Percentiles rank a stretch among this genome's conserved stretches.
These are phyloP conservation scores for Ammodytes dubius DNA, from an alignment of 2,113 vertebrate species.

Conservation along the genomic window DNA sequence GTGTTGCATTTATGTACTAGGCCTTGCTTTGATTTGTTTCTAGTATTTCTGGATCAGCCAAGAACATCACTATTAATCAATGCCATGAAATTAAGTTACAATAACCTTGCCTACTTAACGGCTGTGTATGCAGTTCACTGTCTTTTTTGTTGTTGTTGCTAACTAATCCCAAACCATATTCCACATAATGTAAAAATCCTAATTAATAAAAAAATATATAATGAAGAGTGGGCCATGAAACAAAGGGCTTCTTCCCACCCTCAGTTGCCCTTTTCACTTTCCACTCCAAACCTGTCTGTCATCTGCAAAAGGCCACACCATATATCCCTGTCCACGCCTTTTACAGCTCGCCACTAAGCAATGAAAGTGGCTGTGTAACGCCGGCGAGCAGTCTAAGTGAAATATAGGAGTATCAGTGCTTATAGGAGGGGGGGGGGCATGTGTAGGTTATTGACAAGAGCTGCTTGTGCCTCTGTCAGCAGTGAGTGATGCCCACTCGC, in stretches of 20 bases:
- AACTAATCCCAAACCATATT: neutral
- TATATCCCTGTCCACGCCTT: conserved; percentile 67
- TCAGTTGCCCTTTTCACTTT: conserved; percentile 58
- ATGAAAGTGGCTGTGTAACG: conserved; percentile 62
- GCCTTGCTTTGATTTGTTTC: no score
- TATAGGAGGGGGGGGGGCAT: conserved; percentile 35
- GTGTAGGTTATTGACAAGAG: conserved; percentile 62
- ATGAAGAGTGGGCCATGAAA: neutral
- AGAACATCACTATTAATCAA: no score
- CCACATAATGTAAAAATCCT: neutral
- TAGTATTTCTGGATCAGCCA: no score
- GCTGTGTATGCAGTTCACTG: neutral
- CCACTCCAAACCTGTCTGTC: conserved; percentile 36
- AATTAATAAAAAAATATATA: neutral
- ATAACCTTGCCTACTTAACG: neutral
- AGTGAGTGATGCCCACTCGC: conserved; percentile 58
- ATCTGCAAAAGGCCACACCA: conserved; percentile 65
- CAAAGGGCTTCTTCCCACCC: neutral
- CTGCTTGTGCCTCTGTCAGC: conserved; percentile 49
- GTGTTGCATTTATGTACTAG: no score
- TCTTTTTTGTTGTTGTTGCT: neutral
- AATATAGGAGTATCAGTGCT: conserved; percentile 48
- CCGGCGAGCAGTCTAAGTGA: conserved; percentile 41
- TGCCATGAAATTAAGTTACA: no score
- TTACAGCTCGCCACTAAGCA: conserved; percentile 72